phyloP scores from a whole-genome alignment of 2,113 vertebrate species.

The Cryptotis parvus region DNA sequence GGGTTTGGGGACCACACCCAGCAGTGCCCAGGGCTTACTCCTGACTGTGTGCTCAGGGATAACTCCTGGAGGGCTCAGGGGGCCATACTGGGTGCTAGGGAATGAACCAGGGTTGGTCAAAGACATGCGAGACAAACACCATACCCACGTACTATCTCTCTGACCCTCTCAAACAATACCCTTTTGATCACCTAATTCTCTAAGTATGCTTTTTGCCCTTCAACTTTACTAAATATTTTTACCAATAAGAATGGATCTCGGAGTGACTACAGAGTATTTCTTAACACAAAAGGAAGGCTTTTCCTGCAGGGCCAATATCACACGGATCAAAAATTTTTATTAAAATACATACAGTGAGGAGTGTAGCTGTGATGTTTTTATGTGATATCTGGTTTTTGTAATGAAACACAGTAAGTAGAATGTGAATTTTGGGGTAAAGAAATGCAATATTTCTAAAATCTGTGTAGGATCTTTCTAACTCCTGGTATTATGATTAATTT shows the following conservation, averaged over 20 bases:
- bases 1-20: too few relatives aligned
- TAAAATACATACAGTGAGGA: slow-evolving; percentile 66
- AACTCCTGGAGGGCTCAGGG: too few relatives aligned
- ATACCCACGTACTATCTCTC: too few relatives aligned
- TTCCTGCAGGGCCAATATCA: slow-evolving; percentile 49
- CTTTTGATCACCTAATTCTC: slow-evolving; percentile 23
- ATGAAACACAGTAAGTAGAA: slow-evolving; percentile 71
- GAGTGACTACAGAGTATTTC: slow-evolving; percentile 8
- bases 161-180: not conserved
- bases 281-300: slow-evolving; percentile 62
- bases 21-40: too few relatives aligned
- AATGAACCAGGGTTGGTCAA: too few relatives aligned
- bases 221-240: slow-evolving; percentile 32
- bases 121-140: too few relatives aligned
- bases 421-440: slow-evolving; percentile 55
- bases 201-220: not conserved
- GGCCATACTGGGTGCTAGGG: too few relatives aligned
- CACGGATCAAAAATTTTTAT: slow-evolving; percentile 69
- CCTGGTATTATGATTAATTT: slow-evolving; percentile 63
- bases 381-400: slow-evolving; percentile 65
- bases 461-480: slow-evolving; percentile 60
- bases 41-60: too few relatives aligned
- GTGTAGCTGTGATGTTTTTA: slow-evolving; percentile 54
- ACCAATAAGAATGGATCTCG: slow-evolving; percentile 22
- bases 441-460: slow-evolving; percentile 67